These are phyloP conservation scores for Axis porcinus DNA, from an alignment of 2,113 vertebrate species.

Conservation along the genomic window DNA sequence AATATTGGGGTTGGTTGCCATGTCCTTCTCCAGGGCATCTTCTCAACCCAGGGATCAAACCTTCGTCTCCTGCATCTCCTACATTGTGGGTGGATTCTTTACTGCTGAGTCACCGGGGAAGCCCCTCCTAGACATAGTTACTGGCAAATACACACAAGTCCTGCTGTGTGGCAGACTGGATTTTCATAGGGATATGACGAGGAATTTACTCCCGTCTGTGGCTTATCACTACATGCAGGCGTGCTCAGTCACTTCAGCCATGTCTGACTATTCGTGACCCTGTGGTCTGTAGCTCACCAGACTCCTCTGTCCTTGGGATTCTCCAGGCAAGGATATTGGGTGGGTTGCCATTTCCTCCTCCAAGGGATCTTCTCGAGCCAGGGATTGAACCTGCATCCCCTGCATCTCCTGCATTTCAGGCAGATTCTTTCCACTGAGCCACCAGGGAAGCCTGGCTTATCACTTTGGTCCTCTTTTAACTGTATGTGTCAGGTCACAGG, in stretches of 20 bases:
- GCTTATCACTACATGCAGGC: not conserved
- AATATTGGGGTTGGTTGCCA: not conserved
- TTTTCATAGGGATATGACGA: not conserved
- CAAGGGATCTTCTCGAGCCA: not conserved
- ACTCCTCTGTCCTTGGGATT: not conserved
- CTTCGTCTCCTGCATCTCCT: not conserved
- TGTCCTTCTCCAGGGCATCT: not conserved
- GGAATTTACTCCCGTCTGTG: not conserved
- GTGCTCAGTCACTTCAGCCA: not conserved
- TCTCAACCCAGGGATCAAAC: not conserved
- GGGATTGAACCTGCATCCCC: not conserved
- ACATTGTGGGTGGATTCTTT: not conserved
- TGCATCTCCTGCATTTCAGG: not conserved
- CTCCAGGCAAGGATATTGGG: not conserved
- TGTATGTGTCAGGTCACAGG: not conserved
- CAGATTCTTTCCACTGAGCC: not conserved
- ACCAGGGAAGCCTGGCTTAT: not conserved
- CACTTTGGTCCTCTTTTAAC: not conserved
- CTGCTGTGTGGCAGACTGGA: not conserved
- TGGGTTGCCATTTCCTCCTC: not conserved
- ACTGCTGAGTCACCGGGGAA: not conserved
- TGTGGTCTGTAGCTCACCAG: not conserved
- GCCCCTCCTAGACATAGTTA: not conserved
- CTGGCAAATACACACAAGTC: not conserved
- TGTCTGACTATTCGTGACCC: not conserved